These are phyloP conservation scores for Eulemur coronatus DNA, from an alignment of 2,797 vertebrate species.

Conservation along the genomic window DNA sequence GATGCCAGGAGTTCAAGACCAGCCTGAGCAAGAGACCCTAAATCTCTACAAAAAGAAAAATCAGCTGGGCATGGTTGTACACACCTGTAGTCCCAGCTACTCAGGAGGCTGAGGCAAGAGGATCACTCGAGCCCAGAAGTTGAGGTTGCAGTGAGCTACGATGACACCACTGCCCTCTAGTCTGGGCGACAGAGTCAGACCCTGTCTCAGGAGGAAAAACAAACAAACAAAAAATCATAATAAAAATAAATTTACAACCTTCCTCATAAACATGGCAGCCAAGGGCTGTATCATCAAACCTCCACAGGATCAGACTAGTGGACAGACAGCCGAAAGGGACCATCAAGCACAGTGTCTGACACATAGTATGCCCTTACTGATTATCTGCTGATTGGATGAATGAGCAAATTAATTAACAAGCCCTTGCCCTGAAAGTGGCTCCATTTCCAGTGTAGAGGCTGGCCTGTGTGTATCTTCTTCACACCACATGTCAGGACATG, in stretches of 20 bases:
- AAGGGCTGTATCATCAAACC: neutral
- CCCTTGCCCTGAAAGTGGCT: neutral
- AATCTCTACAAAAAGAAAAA: neutral
- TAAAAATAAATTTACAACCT: neutral
- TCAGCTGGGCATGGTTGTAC: no score
- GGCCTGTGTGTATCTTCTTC: neutral
- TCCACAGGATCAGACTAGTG: no score
- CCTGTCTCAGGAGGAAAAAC: neutral
- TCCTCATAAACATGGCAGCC: neutral
- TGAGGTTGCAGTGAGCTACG: no score
- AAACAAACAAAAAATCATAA: rapidly evolving
- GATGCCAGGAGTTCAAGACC: neutral
- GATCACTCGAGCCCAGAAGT: no score
- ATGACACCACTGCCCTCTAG: no score
- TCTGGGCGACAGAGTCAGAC: no score
- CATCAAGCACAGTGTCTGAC: neutral
- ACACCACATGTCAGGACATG: rapidly evolving
- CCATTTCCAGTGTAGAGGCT: neutral
- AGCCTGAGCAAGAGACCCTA: neutral
- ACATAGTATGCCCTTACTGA: neutral
- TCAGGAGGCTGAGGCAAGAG: no score
- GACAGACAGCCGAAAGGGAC: rapidly evolving
- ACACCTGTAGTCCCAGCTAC: no score
- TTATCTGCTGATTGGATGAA: neutral
- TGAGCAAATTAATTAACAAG: neutral